Conservation (phyloP, 2,113 vertebrate species). For the Paratilapia polleni region DNA sequence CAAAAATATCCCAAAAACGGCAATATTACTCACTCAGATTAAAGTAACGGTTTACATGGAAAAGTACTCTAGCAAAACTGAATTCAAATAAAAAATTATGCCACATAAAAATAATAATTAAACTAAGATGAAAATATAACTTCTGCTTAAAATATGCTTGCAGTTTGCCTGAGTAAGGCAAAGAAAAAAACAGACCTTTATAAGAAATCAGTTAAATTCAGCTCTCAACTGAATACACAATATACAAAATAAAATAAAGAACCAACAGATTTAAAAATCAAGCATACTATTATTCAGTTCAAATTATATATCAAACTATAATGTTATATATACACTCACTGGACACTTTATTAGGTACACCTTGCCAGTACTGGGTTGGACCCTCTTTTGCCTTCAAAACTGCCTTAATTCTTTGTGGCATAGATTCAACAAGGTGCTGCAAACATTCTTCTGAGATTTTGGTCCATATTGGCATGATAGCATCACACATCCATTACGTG, state of each 20-base stretch:
- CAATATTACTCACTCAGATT: background rate
- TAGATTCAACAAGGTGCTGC: no score
- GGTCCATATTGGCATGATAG: no score
- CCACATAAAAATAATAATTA: background rate
- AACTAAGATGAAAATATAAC: background rate
- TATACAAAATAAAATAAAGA: background rate
- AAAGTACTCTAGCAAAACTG: background rate
- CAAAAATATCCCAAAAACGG: background rate
- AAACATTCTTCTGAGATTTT: no score
- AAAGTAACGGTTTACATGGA: background rate
- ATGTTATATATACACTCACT: no score
- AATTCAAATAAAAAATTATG: background rate
- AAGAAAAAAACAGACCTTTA: no score
- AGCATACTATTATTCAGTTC: no score
- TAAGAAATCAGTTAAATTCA: background rate
- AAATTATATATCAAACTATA: no score
- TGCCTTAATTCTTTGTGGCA: no score
- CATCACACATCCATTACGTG: no score
- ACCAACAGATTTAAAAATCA: background rate
- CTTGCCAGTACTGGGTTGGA: no score
- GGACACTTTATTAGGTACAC: no score
- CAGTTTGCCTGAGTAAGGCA: background rate
- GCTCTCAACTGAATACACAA: background rate
- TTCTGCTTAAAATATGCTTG: fast-evolving
- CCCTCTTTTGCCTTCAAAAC: no score